Percentiles rank a stretch among this genome's conserved stretches.
phyloP scores from a whole-genome alignment of 2,888 invertebrate species.

The Odiellus spinosus region DNA sequence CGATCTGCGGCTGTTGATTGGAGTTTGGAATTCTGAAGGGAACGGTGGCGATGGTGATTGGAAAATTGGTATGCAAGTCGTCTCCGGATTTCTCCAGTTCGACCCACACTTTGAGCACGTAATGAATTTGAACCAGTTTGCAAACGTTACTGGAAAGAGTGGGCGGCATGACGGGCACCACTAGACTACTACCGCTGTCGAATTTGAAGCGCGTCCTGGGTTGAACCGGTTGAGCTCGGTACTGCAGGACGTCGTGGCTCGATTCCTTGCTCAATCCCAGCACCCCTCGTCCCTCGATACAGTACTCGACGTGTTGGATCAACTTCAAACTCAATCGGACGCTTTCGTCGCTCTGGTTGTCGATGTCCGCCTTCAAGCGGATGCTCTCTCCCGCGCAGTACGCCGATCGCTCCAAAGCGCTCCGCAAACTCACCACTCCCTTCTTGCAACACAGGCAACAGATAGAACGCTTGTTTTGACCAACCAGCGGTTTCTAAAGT shows the following conservation, averaged over 20 bases:
- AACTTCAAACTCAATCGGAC: constrained; percentile 41
- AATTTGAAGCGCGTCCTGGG: constrained; percentile 46
- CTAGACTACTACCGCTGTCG: constrained; percentile 47
- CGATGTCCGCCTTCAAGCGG: constrained; percentile 48
- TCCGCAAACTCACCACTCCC: constrained; percentile 47
- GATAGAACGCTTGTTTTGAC: constrained; percentile 44
- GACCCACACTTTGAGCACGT: constrained; percentile 51
- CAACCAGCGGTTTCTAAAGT: constrained; percentile 45
- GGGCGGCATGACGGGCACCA: constrained; percentile 57
- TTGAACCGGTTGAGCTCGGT: constrained; percentile 45
- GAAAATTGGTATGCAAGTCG: constrained; percentile 52
- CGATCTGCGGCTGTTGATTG: constrained; percentile 41
- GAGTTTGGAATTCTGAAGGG: constrained; percentile 51
- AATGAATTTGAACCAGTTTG: constrained; percentile 52
- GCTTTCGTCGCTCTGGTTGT: constrained; percentile 47
- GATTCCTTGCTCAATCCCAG: constrained; percentile 52
- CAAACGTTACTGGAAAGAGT: constrained; percentile 49
- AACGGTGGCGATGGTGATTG: constrained; percentile 56
- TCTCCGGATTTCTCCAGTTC: constrained; percentile 52
- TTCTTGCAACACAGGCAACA: constrained; percentile 57
- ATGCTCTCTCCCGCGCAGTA: constrained; percentile 58
- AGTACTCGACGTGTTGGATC: constrained; percentile 54
- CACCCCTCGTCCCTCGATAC: constrained; percentile 51
- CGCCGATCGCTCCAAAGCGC: constrained; percentile 51
- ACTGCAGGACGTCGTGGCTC: constrained; percentile 51